Evolutionary conservation across 2,888 invertebrate genomes (phyloP).

Genomic region (Sinohyriopsis cumingii): DNA sequence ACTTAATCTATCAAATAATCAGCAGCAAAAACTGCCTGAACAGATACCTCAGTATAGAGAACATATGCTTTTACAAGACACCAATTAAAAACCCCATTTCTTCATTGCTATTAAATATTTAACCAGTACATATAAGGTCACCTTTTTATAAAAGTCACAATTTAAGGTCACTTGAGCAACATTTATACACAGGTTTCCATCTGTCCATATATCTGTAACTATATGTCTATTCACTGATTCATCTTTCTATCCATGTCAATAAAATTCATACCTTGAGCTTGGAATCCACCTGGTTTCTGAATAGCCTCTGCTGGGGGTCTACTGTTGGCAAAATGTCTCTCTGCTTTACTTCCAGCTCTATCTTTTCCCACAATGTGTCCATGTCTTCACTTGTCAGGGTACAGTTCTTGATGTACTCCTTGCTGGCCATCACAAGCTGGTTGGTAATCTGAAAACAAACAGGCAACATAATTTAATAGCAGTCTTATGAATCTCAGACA

Average conservation of each 20-base stretch:
- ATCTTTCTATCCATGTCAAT: constrained; percentile 1
- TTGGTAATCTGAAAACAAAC: constrained; percentile 62
- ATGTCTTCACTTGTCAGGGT: constrained; percentile 60
- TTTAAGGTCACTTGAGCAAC: too few relatives aligned
- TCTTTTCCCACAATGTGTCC: constrained; percentile 64
- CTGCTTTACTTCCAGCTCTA: constrained; percentile 59
- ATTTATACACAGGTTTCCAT: too few relatives aligned
- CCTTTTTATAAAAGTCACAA: too few relatives aligned
- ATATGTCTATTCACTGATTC: too few relatives aligned
- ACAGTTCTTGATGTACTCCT: constrained; percentile 66
- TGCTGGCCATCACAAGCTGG: constrained; percentile 70
- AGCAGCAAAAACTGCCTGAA: too few relatives aligned
- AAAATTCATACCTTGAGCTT: constrained; percentile 55
- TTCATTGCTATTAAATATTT: too few relatives aligned
- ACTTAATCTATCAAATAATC: too few relatives aligned
- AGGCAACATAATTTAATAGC: not conserved
- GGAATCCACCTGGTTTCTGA: constrained; percentile 62
- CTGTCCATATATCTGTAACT: too few relatives aligned
- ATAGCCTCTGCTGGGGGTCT: constrained; percentile 53
- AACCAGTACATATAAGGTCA: too few relatives aligned
- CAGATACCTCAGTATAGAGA: too few relatives aligned
- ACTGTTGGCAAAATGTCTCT: constrained; percentile 39
- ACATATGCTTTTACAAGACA: too few relatives aligned
- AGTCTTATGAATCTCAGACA: not conserved
- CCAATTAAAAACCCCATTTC: too few relatives aligned